phyloP scores from a whole-genome alignment of 2,797 vertebrate genomes.

The Microchirus variegatus region DNA sequence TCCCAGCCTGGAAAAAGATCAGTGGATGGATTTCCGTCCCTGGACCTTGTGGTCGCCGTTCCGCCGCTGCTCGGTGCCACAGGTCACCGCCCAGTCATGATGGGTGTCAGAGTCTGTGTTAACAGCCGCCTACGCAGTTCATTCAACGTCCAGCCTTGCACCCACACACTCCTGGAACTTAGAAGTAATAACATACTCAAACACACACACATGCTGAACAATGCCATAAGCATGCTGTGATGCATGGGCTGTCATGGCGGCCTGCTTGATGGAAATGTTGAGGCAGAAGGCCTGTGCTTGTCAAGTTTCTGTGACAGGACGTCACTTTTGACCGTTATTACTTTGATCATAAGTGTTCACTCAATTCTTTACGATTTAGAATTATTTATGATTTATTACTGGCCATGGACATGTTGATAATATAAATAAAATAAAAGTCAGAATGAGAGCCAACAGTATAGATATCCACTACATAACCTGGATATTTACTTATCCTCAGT shows the following conservation, averaged over 20 bases:
- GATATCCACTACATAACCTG: too few relatives aligned
- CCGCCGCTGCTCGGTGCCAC: conserved; percentile 35
- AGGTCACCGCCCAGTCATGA: conserved; percentile 66
- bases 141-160: conserved; percentile 45
- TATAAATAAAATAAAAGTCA: too few relatives aligned
- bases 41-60: conserved; percentile 8
- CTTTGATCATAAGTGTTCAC: too few relatives aligned
- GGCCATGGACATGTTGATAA: too few relatives aligned
- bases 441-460: too few relatives aligned
- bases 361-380: too few relatives aligned
- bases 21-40: conserved; percentile 5
- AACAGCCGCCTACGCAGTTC: conserved; percentile 71
- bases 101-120: conserved; percentile 62
- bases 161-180: conserved; percentile 59
- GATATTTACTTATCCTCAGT: too few relatives aligned
- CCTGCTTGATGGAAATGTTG: conserved; percentile 45
- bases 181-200: conserved; percentile 60
- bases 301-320: conserved; percentile 30
- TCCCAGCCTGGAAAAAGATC: conserved; percentile 1
- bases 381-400: too few relatives aligned
- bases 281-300: conserved; percentile 23
- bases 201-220: conserved; percentile 45
- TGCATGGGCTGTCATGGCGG: conserved; percentile 63
- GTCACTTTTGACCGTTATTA: conserved; percentile 49
- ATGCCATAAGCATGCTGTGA: conserved; percentile 64